Conservation (phyloP, 2,113 vertebrate genomes). For the Gorsachius goisagi region DNA sequence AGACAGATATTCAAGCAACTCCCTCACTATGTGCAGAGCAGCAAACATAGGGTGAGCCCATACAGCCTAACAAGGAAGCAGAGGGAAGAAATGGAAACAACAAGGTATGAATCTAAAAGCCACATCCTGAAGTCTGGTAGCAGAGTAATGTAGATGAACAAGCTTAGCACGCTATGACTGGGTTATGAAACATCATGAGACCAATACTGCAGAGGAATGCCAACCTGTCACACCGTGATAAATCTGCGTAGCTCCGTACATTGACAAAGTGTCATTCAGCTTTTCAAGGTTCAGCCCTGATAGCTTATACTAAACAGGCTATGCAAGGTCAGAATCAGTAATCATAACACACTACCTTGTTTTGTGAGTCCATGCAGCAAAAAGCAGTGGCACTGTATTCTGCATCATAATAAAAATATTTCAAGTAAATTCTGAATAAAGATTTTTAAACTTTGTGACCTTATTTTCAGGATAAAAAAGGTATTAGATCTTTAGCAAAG, state of each 20-base stretch:
- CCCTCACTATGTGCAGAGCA: neutral
- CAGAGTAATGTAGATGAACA: neutral
- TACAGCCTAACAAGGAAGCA: neutral
- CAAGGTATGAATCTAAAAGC: neutral
- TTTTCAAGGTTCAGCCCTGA: neutral
- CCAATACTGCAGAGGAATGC: neutral
- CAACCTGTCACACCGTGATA: neutral
- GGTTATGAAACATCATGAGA: neutral
- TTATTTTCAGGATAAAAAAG: neutral
- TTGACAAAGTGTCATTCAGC: neutral
- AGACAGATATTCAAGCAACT: neutral
- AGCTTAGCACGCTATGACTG: neutral
- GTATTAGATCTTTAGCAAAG: neutral
- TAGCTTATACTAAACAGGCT: neutral
- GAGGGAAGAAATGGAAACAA: neutral
- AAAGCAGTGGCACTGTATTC: neutral
- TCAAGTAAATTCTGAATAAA: neutral
- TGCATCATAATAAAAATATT: neutral
- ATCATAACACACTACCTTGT: neutral
- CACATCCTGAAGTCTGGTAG: neutral
- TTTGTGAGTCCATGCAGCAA: neutral
- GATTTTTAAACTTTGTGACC: accelerated
- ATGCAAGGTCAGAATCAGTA: neutral
- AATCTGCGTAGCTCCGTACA: neutral
- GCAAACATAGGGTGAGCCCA: neutral